These are phyloP conservation scores for Zaprionus ornatus DNA, from an alignment of 1,140 invertebrate genomes.

Conservation along the genomic window DNA sequence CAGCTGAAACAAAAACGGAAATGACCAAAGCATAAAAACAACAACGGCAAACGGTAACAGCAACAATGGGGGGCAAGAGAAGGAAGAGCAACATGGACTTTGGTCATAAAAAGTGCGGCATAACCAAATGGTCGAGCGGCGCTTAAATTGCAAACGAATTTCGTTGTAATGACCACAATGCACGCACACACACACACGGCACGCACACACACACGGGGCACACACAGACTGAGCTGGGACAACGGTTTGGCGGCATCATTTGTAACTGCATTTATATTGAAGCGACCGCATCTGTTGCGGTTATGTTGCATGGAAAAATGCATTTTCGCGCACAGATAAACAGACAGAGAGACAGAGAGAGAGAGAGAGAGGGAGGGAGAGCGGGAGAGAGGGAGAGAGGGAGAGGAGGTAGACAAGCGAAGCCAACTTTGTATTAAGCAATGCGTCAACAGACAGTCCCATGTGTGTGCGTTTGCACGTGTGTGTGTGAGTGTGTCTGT, in stretches of 20 bases:
- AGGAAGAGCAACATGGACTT: conserved; percentile 33
- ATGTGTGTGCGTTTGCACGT: neutral
- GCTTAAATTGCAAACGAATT: conserved; percentile 66
- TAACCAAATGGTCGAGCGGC: conserved; percentile 13
- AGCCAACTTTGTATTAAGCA: conserved; percentile 62
- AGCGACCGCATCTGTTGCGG: conserved; percentile 81
- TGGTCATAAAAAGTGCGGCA: conserved; percentile 59
- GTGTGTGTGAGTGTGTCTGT: conserved; percentile 9
- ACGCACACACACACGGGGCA: conserved; percentile 9
- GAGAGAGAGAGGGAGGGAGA: conserved; percentile 23
- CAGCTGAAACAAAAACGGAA: conserved; percentile 64
- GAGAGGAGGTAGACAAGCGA: conserved; percentile 20
- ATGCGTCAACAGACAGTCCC: conserved; percentile 32
- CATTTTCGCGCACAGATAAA: conserved; percentile 81
- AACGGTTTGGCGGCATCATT: conserved; percentile 56
- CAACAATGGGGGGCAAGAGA: conserved; percentile 24
- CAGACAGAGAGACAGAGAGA: conserved; percentile 53
- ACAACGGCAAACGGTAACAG: conserved; percentile 2
- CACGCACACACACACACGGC: conserved; percentile 40
- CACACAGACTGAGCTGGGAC: neutral
- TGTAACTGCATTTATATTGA: conserved; percentile 82
- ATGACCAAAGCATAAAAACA: conserved; percentile 74
- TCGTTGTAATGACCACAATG: conserved; percentile 75
- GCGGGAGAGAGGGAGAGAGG: conserved; percentile 46
- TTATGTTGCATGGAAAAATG: conserved; percentile 81